Base-by-base conservation (phyloP, 2,113 vertebrate species). In the Sprattus sprattus region DNA sequence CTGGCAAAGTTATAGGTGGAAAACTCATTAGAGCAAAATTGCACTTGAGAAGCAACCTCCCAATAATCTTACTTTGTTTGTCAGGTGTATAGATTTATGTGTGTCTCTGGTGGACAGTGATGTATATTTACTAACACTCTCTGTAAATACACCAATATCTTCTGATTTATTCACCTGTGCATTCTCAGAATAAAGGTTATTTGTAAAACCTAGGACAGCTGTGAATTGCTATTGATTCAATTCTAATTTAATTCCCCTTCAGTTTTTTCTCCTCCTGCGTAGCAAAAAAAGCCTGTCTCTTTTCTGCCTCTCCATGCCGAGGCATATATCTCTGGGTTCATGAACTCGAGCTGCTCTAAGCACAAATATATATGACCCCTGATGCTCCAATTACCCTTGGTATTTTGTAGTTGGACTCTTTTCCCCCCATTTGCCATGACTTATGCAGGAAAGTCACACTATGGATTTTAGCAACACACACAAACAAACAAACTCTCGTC, bases 221-320 rank as follows among this genome's bases (percentile, higher is more conserved):
- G 88, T 92, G 90, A 93, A 93, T 93, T 92, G 91, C 57, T 93
- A 94, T 95, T 90, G 94, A 94, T 94, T 93, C 22, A 87, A 90
- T 91, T 93, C 89, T 90, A 90, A 94, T 93, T 94, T 88, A 92
- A 89, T 92, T 91, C 88, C 83, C 71, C 83, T 32, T 82, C 78
- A 46, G 84, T 90, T 92, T 91, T 46, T 84, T 85, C 85, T 84
- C 85, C 67, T 32, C 71, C 25, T 11, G 28, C 32, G 71, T 78
- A 78, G 71, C 71, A 39, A 39, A 78, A 78, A 78, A 85, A 82
- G n/a, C n/a, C 25, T 46, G 83, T 84, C 88, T 89, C 87, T 57
- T 39, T 71, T 83, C 28, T n/a, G 1, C 46, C 39, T 20, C 80
- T 83, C 67, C 46, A 54, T 75, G 83, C 45, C 5, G 9, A 85